Conservation (phyloP, 1,140 invertebrate genomes). For the Gonioctena quinquepunctata region DNA sequence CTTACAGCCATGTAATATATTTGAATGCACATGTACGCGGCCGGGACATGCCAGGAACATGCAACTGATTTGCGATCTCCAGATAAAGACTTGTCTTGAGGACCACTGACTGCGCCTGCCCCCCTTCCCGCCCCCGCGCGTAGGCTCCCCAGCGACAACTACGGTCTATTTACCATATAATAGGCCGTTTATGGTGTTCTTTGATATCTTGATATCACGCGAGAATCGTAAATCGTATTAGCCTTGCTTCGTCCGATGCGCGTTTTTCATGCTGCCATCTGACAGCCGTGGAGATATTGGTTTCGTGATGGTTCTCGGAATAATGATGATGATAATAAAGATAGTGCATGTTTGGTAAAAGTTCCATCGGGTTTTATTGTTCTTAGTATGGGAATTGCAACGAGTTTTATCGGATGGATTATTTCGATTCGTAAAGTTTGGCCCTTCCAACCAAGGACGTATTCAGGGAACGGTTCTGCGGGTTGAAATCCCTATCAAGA, state of each 20-base stretch:
- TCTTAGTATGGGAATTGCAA: too few species aligned
- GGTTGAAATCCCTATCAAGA: too few species aligned
- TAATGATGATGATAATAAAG: not conserved
- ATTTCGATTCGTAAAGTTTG: too few species aligned
- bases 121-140: constrained; percentile 9
- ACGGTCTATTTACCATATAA: constrained; percentile 42
- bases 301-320: not conserved
- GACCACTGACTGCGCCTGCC: not conserved
- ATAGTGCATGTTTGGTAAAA: not conserved
- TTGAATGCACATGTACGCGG: constrained; percentile 11
- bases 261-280: not conserved
- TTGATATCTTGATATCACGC: constrained; percentile 36
- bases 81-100: constrained; percentile 30
- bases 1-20: constrained; percentile 18
- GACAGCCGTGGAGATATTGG: not conserved
- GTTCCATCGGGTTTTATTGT: too few species aligned
- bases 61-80: constrained; percentile 39
- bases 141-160: constrained; percentile 30
- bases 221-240: constrained; percentile 22
- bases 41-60: constrained; percentile 32
- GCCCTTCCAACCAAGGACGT: too few species aligned
- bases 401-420: too few species aligned
- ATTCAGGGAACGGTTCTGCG: too few species aligned
- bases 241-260: not conserved
- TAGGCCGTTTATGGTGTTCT: constrained; percentile 31